Evolutionary conservation across 2,797 vertebrate genomes (phyloP).

Genomic region (Cyprinodon diabolis): DNA sequence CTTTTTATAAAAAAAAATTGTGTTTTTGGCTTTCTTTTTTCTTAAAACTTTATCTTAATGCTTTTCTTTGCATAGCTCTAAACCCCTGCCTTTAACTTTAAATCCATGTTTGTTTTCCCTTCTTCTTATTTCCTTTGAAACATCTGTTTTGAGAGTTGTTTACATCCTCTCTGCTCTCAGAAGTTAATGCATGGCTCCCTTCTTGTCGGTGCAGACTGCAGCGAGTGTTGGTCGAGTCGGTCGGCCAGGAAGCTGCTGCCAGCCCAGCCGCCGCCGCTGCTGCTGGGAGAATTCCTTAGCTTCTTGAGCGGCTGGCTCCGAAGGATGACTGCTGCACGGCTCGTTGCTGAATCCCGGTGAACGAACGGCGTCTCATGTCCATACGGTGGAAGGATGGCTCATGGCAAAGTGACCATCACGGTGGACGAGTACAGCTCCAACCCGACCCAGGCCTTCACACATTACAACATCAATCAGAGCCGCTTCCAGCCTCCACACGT

Average conservation of each 20-base stretch:
- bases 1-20: background rate
- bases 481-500: conserved; percentile 96
- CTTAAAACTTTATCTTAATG: background rate
- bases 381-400: conserved; percentile 95
- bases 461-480: conserved; percentile 99
- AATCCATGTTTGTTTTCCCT: background rate
- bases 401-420: conserved; percentile 96
- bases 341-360: conserved; percentile 88
- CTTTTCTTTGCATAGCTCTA: background rate
- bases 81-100: background rate
- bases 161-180: conserved; percentile 1
- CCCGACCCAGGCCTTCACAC: conserved; percentile 96
- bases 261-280: conserved; percentile 10
- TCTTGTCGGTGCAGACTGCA: conserved; percentile 54
- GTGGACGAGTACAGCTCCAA: conserved; percentile 99
- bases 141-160: background rate
- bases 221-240: conserved; percentile 44
- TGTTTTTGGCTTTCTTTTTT: background rate
- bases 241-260: conserved; percentile 35
- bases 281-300: conserved; percentile 47
- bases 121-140: background rate
- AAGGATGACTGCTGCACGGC: conserved; percentile 84
- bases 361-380: conserved; percentile 89
- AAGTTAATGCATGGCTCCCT: conserved; percentile 6
- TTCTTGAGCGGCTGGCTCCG: conserved; percentile 68